These are phyloP conservation scores for Neoscelio sp. DNA, from an alignment of 2,888 invertebrate species.

Conservation along the genomic window DNA sequence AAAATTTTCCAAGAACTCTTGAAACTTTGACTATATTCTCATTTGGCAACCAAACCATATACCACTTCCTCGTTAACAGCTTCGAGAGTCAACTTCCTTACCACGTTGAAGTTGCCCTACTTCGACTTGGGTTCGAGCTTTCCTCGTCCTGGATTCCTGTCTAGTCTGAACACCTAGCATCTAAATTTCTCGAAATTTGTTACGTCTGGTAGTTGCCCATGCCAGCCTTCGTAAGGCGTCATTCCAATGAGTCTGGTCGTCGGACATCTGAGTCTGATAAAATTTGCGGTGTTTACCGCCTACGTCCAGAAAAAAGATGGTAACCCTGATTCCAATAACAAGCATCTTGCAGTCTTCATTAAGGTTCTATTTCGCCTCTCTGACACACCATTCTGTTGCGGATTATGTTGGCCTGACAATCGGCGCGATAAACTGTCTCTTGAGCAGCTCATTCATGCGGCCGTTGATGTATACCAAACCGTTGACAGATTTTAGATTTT, in stretches of 20 bases:
- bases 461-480: slow-evolving; percentile 45
- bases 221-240: slow-evolving; percentile 63
- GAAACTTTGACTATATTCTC: too few relatives aligned
- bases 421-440: slow-evolving; percentile 66
- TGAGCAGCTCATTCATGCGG: slow-evolving; percentile 53
- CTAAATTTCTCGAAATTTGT: neutral
- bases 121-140: too few relatives aligned
- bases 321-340: slow-evolving; percentile 68
- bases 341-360: slow-evolving; percentile 69
- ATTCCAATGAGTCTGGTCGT: slow-evolving; percentile 39
- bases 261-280: slow-evolving; percentile 70
- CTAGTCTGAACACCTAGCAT: too few relatives aligned
- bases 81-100: too few relatives aligned
- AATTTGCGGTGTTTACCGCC: slow-evolving; percentile 67
- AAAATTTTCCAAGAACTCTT: too few relatives aligned
- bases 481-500: slow-evolving; percentile 40
- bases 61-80: too few relatives aligned
- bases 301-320: too few relatives aligned
- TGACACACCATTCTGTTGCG: slow-evolving; percentile 73
- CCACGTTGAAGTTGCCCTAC: too few relatives aligned
- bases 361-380: too few relatives aligned
- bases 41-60: too few relatives aligned
- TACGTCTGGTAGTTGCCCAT: slow-evolving; percentile 34
- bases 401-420: slow-evolving; percentile 66
- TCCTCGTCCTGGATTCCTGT: too few relatives aligned